Conservation (phyloP, 2,113 vertebrate genomes). For the Sus scrofa region DNA sequence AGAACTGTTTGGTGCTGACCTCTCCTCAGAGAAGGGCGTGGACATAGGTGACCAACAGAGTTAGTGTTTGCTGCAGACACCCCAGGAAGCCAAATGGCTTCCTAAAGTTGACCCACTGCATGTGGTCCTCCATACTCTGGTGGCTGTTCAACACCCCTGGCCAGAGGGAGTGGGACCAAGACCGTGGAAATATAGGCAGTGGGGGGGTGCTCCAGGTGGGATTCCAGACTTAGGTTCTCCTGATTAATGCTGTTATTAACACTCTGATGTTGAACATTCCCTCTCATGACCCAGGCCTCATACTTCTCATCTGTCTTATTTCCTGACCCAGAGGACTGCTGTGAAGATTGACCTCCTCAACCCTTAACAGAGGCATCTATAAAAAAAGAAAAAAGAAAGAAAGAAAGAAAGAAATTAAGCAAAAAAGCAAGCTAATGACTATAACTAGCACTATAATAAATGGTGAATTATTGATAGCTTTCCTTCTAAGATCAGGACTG, state of each 20-base stretch:
- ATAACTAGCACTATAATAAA: not conserved
- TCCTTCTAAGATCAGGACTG: constrained; percentile 16
- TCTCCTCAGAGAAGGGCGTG: not conserved
- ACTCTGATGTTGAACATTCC: not conserved
- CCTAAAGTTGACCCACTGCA: not conserved
- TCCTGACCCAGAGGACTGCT: not conserved
- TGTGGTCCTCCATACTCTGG: not conserved
- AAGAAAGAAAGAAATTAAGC: not conserved
- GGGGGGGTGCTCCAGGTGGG: not conserved
- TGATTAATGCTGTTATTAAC: not conserved
- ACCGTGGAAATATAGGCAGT: not conserved
- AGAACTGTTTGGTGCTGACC: not conserved
- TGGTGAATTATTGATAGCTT: not conserved
- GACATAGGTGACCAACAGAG: not conserved
- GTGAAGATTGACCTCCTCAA: not conserved
- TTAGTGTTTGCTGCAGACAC: not conserved
- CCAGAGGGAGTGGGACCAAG: not conserved
- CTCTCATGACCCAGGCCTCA: not conserved
- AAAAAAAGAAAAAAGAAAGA: not conserved
- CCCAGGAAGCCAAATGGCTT: not conserved
- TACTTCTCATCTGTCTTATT: constrained; percentile 22
- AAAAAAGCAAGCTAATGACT: not conserved
- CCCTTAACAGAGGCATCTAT: not conserved
- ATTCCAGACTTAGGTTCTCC: not conserved
- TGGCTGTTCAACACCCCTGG: not conserved